Evolutionary conservation across 2,888 invertebrate species (phyloP), one percentile per base, ranked within the genome.

Genomic region (Tuta absoluta): DNA sequence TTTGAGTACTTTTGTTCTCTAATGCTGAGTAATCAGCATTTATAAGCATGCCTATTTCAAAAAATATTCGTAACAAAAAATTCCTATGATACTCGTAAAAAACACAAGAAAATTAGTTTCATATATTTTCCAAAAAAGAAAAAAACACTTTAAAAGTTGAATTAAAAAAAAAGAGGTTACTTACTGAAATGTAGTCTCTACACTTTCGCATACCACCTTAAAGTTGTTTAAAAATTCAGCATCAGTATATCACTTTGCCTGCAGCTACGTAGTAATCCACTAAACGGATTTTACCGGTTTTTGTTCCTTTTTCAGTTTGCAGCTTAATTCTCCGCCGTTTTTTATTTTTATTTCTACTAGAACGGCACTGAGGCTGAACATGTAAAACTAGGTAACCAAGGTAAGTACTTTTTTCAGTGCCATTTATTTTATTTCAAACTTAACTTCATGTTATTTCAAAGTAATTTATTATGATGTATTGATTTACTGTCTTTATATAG

Each of bases 201-300:
- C 45, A 11, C 45, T 68, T 51, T 51, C 23, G 51, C 51, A 51
- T 51, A 51, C 23, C 12, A 19, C 17, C 51, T 51, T 51, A 51
- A 51, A 51, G 51, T 23, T 21, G 21, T 53, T 53, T 53, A 53
- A 53, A 53, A 24, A 53, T 53, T 53, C 53, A 53, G 28, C 24
- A 24, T 24, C 53, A 53, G 53, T 53, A 53, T 24, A 24, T 53
- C 53, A 24, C 53, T 23, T 53, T 28, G 53, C 53, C 53, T 53
- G 53, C 53, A 53, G 53, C 53, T 21, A 24, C 53, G 24, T n/a
- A 23, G 53, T 53, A 53, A 53, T 53, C 53, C 53, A 28, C 24
- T 53, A 53, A 53, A 53, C 53, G 53, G 53, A 53, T 53, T 53
- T 53, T 1, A 8, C 53, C 11, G 12, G 28, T 24, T 53, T 53